These are phyloP conservation scores for Halocaridina rubra DNA, from an alignment of 2,888 invertebrate species.

Conservation along the genomic window DNA sequence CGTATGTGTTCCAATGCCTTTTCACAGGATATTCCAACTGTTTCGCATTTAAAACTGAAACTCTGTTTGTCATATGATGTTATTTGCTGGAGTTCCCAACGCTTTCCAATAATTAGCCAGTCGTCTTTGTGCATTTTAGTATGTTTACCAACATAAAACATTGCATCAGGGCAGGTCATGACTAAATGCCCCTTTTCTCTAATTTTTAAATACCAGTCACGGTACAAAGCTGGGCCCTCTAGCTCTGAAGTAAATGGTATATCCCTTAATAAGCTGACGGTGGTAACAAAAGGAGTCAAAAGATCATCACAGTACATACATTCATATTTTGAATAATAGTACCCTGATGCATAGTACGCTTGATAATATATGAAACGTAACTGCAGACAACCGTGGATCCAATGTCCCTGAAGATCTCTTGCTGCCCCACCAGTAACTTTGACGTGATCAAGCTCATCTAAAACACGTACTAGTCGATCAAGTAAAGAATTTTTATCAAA, in stretches of 20 bases:
- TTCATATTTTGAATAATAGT: constrained; percentile 66
- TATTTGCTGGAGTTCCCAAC: constrained; percentile 7
- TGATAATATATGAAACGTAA: constrained; percentile 65
- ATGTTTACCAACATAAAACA: constrained; percentile 65
- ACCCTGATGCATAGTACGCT: constrained; percentile 65
- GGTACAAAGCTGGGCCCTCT: constrained; percentile 64
- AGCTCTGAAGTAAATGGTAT: constrained; percentile 63
- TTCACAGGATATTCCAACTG: constrained; percentile 12
- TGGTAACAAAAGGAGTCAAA: constrained; percentile 66
- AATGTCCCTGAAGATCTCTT: constrained; percentile 64
- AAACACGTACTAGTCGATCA: constrained; percentile 26
- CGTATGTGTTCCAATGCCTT: neutral
- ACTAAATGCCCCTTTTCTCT: constrained; percentile 59
- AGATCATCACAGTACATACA: constrained; percentile 67
- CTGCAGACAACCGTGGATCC: constrained; percentile 67
- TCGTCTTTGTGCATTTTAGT: neutral
- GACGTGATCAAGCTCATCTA: constrained; percentile 10
- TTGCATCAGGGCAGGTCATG: constrained; percentile 66
- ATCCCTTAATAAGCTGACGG: constrained; percentile 60
- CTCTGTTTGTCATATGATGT: neutral
- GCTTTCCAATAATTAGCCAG: constrained; percentile 1
- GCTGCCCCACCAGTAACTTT: constrained; percentile 42
- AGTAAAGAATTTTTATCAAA: constrained; percentile 24
- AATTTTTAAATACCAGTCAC: constrained; percentile 66
- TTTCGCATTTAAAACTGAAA: neutral